These are phyloP conservation scores for Stegodyphus mimosarum DNA, from an alignment of 1,140 invertebrate species.

Conservation along the genomic window DNA sequence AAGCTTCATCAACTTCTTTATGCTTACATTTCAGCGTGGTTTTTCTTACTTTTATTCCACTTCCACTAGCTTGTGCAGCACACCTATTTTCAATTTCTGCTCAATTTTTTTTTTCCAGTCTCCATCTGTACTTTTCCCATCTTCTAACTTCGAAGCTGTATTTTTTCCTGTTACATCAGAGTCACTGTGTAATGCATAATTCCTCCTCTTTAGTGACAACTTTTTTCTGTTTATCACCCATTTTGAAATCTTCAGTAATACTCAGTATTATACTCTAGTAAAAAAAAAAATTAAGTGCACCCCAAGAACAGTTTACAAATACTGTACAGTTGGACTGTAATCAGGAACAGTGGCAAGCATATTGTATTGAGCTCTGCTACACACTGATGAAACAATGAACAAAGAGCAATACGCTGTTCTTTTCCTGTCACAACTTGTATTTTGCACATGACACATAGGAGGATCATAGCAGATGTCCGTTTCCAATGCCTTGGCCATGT, in stretches of 20 bases:
- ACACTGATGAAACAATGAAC: not conserved
- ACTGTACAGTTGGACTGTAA: not conserved
- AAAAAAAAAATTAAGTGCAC: not conserved
- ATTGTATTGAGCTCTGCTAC: not conserved
- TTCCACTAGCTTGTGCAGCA: conserved; percentile 9
- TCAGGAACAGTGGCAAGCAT: not conserved
- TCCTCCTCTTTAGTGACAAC: not conserved
- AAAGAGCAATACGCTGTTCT: not conserved
- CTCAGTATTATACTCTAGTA: too few relatives aligned
- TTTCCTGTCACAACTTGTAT: too few relatives aligned
- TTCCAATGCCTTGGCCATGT: not conserved
- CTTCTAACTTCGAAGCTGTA: conserved; percentile 1
- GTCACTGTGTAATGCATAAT: not conserved
- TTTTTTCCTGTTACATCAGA: not conserved
- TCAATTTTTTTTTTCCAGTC: not conserved
- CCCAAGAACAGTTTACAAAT: not conserved
- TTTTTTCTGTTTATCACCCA: conserved; percentile 18
- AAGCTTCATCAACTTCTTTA: conserved; percentile 19
- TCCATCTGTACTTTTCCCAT: not conserved
- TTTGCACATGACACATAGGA: not conserved
- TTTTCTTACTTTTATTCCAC: conserved; percentile 22
- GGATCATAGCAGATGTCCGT: not conserved
- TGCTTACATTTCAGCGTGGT: conserved; percentile 8
- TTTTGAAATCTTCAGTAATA: not conserved
- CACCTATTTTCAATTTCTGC: not conserved